Evolutionary conservation across 2,113 vertebrate genomes (phyloP), one percentile per base, ranked within the genome.

Genomic region (Clarias magur): DNA sequence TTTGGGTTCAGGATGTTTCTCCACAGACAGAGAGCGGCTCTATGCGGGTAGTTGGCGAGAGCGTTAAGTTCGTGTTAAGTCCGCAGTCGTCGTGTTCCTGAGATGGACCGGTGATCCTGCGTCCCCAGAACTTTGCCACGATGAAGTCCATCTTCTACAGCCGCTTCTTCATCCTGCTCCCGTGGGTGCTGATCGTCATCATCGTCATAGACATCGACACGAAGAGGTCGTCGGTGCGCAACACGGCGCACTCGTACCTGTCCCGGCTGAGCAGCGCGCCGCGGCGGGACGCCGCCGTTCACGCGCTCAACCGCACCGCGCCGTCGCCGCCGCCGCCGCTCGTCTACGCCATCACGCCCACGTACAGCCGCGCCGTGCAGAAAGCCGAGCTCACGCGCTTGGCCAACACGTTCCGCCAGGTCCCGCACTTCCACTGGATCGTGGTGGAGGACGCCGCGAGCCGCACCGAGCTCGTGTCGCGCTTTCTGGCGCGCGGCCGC

Each of bases 381-480:
- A 99, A 99, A 91, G 98, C 98, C 11, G 98, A 99, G 94, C 96
- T 99, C 87, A 99, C 97, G 81, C 96, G 98, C 9, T 90, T 99
- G 92, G 96, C 97, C 59, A 97, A 98, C 93, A 97, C 96, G 1
- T 96, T 99, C 94, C 97, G 97, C 92, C 98, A 98, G 96, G 97
- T 99, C 88, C 94, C 96, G 92, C 95, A 94, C 17, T 94, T 99
- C 89, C 97, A 98, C 93, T 99, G 98, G 98, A 94, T 99, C 89
- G 94, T 99, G 60, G 98, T 99, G 93, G 98, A 99, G 94, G 98
- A 99, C 92, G 94, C 97, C 12, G 93, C 94, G 12, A 82, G 90
- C 88, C 96, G 96, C 89, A 98, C 96, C 89, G 97, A 97, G 89
- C 94, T 99, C 93, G 98, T 98, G 90, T 93, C 95, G 92, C 96